Base-by-base conservation (phyloP, 2,888 invertebrate genomes). In the Drosophila infuscata region DNA sequence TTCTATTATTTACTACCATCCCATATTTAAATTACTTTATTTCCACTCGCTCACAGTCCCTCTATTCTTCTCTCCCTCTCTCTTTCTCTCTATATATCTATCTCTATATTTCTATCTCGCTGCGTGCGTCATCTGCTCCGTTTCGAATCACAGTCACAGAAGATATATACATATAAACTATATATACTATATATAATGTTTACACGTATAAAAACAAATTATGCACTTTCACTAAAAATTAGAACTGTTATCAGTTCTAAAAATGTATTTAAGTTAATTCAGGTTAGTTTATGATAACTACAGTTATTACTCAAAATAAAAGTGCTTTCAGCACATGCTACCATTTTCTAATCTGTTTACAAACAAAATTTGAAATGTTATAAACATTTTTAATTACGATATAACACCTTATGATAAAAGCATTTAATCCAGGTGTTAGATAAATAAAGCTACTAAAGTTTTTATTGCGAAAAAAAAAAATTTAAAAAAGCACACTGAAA, bases 11-110 rank as follows among this genome's bases (percentile, higher is more conserved):
- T 59, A 79, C 81, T 79, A 58, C 74, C 74, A 89, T 82, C 51
- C 74, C 81, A 74, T 80, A 90, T 90, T 81, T 78, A 85, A 89
- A 89, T 89, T 86, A 77, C 89, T 88, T 86, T 82, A 89, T 83
- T 86, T 88, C 76, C 86, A 83, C 76, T 84, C 74, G 69, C 67
- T 67, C 63, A 57, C 69, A 64, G 62, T 70, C 58, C 49, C 48
- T 36, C n/a, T 61, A 36, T 8, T 29, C 12, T 29, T 30, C 35
- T n/a, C 29, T 9, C 1, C 15, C 33, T 8, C 29, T 29, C 15
- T 12, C 1, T 15, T n/a, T 2, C 43, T n/a, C 12, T 30, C 20
- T 35, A 46, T 56, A 20, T 65, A 8, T 17, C 12, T 33, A 12
- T 43, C 7, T 15, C 11, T 1, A 32, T 15, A 15, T 32, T 30